These are phyloP conservation scores for Aurelia aurita complex sp. Pacific DNA, from an alignment of 30 jellyfish, hydroid and myxozoan genomes.

Conservation along the genomic window DNA sequence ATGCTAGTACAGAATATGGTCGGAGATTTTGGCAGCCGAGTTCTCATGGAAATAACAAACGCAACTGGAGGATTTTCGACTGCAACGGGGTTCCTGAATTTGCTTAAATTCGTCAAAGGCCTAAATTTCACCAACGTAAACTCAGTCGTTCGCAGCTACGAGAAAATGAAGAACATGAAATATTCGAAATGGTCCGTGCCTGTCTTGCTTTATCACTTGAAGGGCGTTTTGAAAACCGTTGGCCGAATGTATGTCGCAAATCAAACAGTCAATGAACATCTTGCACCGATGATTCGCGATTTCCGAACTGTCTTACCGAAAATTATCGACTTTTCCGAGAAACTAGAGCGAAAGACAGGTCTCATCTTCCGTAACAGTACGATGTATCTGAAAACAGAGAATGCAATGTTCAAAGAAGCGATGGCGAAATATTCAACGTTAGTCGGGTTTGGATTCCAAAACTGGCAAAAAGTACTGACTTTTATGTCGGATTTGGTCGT, in stretches of 20 bases:
- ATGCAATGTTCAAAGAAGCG: background rate
- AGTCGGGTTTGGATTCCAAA: slow-evolving; percentile 14
- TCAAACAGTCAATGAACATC: slow-evolving; percentile 45
- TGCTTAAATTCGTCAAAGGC: slow-evolving; percentile 46
- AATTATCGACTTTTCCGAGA: background rate
- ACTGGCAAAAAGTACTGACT: slow-evolving; percentile 47
- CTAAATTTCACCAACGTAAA: slow-evolving; percentile 62
- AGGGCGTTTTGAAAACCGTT: slow-evolving; percentile 32
- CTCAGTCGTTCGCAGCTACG: slow-evolving; percentile 43
- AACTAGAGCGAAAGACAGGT: background rate
- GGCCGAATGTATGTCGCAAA: slow-evolving; percentile 58
- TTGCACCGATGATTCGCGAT: slow-evolving; percentile 44
- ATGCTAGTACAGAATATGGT: slow-evolving; percentile 10
- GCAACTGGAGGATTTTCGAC: slow-evolving; percentile 72
- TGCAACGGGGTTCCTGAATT: slow-evolving; percentile 39
- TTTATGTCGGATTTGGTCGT: slow-evolving; percentile 49
- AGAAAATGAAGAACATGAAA: slow-evolving; percentile 45
- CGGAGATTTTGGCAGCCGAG: slow-evolving; percentile 17
- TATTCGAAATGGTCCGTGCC: slow-evolving; percentile 40
- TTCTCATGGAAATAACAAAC: slow-evolving; percentile 36
- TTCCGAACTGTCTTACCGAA: slow-evolving; percentile 35
- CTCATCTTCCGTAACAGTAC: too few relatives aligned
- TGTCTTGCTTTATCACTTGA: slow-evolving; percentile 35
- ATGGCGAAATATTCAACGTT: background rate
- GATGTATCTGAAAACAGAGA: background rate